phyloP scores from a whole-genome alignment of 2,797 vertebrate species.

The Dicrostonyx torquatus region DNA sequence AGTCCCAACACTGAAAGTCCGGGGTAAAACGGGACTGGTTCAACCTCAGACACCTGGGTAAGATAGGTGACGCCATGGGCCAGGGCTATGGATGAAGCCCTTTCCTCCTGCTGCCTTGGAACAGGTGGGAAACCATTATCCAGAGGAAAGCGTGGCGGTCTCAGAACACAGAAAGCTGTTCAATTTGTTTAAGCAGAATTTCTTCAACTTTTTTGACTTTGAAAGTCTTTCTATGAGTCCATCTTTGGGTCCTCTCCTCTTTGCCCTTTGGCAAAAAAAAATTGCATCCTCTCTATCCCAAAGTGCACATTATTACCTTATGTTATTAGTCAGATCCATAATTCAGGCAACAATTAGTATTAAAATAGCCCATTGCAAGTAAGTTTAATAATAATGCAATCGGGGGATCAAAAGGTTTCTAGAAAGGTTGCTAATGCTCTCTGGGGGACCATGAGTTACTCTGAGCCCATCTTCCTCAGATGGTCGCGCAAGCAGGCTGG shows the following conservation, averaged over 20 bases:
- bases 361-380: conserved; percentile 66
- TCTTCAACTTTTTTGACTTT: conserved; percentile 56
- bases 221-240: conserved; percentile 20
- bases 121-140: not conserved
- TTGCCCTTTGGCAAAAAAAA: conserved; percentile 42
- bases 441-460: not conserved
- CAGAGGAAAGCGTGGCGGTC: not conserved
- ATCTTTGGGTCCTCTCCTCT: conserved; percentile 49
- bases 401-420: conserved; percentile 54
- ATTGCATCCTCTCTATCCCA: conserved; percentile 42
- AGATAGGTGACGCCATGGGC: not conserved
- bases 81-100: not conserved
- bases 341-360: conserved; percentile 65
- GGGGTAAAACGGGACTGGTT: not conserved
- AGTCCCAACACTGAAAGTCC: not conserved
- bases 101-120: not conserved
- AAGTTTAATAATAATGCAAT: conserved; percentile 63
- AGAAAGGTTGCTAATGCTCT: conserved; percentile 63
- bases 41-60: not conserved
- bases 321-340: conserved; percentile 48
- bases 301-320: conserved; percentile 61
- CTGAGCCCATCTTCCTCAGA: not conserved
- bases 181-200: conserved; percentile 54
- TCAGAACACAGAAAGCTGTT: not conserved
- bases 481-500: conserved; percentile 5